These are phyloP conservation scores for Sesamia nonagrioides DNA, from an alignment of 1,140 invertebrate species.

Conservation along the genomic window DNA sequence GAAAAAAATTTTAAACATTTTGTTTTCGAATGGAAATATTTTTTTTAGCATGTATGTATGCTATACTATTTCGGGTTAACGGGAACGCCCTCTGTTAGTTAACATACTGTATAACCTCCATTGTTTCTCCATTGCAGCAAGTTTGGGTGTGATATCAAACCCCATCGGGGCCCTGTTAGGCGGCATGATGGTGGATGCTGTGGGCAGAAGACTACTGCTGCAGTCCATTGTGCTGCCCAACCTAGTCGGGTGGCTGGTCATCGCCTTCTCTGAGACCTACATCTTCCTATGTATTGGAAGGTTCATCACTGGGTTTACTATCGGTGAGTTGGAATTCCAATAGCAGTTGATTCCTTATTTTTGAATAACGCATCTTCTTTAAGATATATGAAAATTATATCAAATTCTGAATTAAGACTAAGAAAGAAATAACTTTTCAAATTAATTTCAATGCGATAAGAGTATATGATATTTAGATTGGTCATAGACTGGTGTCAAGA, in stretches of 20 bases:
- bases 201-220: conserved; percentile 92
- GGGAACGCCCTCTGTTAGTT: too few species aligned
- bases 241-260: conserved; percentile 92
- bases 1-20: too few species aligned
- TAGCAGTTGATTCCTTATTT: neutral
- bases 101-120: too few species aligned
- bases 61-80: too few species aligned
- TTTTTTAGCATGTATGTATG: too few species aligned
- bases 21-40: too few species aligned
- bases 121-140: conserved; percentile 85
- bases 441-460: neutral
- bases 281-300: conserved; percentile 90
- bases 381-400: too few species aligned
- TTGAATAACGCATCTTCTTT: too few species aligned
- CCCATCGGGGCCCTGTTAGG: conserved; percentile 91
- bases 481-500: neutral
- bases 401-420: too few species aligned
- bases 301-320: conserved; percentile 92
- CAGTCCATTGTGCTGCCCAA: conserved; percentile 92
- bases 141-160: conserved; percentile 92
- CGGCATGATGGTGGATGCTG: conserved; percentile 90
- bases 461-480: neutral
- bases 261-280: conserved; percentile 89
- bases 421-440: neutral
- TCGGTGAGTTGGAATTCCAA: conserved; percentile 85